These are phyloP conservation scores for Ametastegia equiseti DNA, from an alignment of 2,888 invertebrate genomes.

Conservation along the genomic window DNA sequence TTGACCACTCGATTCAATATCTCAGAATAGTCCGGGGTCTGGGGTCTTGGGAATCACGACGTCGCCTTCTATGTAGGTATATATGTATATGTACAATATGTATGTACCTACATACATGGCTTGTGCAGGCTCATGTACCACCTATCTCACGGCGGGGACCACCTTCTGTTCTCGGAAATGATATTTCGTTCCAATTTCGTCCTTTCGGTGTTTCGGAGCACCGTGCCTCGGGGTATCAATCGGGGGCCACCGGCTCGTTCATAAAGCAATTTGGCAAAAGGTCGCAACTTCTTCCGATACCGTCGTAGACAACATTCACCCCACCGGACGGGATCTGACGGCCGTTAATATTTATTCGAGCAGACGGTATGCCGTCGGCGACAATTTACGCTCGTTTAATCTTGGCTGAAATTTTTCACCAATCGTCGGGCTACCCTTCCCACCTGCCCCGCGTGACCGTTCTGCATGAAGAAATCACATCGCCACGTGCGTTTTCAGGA, in stretches of 20 bases:
- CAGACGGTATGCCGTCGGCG: neutral
- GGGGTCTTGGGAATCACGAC: conserved; percentile 4
- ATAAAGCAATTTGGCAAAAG: conserved; percentile 67
- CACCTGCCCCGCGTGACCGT: neutral
- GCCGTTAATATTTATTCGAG: neutral
- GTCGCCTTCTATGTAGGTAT: neutral
- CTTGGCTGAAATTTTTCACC: neutral
- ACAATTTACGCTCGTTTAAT: neutral
- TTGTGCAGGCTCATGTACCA: neutral
- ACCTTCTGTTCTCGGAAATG: conserved; percentile 61
- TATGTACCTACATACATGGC: neutral
- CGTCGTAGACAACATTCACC: neutral
- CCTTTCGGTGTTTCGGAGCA: conserved; percentile 57
- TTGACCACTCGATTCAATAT: neutral
- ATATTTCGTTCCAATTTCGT: conserved; percentile 65
- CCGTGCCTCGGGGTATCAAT: conserved; percentile 64
- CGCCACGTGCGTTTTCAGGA: no score
- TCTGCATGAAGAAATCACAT: neutral
- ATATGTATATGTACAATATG: no score
- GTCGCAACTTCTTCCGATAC: conserved; percentile 17
- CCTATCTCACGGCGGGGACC: conserved; percentile 48
- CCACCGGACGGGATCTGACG: neutral
- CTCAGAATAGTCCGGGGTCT: neutral
- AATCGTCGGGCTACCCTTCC: neutral
- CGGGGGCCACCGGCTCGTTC: conserved; percentile 65